These are phyloP conservation scores for Drosophila merina DNA, from an alignment of 2,888 invertebrate species.

Conservation along the genomic window DNA sequence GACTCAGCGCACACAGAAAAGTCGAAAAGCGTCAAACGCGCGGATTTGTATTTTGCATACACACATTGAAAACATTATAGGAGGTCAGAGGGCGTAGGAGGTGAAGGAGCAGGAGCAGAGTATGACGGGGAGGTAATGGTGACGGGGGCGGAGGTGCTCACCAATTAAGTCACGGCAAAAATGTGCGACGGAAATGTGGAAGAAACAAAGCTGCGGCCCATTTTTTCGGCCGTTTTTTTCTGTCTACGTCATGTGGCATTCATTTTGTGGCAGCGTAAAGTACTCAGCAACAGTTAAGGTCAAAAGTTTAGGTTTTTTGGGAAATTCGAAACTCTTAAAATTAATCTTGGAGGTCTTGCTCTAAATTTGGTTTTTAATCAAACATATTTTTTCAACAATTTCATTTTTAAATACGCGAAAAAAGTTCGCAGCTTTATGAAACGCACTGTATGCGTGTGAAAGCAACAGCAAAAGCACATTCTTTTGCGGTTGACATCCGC, in stretches of 20 bases:
- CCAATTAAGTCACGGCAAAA: conserved; percentile 76
- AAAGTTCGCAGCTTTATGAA: background rate
- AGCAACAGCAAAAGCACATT: conserved; percentile 29
- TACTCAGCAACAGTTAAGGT: conserved; percentile 5
- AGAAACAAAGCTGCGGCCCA: conserved; percentile 61
- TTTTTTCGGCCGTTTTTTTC: conserved; percentile 35
- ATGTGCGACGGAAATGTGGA: conserved; percentile 71
- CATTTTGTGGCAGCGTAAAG: conserved; percentile 53
- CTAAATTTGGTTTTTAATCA: background rate
- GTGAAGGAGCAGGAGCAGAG: background rate
- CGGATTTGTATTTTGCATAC: conserved; percentile 55
- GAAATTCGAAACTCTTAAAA: too few species aligned
- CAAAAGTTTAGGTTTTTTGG: background rate
- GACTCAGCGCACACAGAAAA: conserved; percentile 55
- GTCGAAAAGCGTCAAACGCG: conserved; percentile 73
- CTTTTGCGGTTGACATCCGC: conserved; percentile 42
- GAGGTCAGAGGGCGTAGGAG: conserved; percentile 3
- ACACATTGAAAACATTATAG: conserved; percentile 7
- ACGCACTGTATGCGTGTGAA: conserved; percentile 15
- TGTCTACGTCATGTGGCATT: conserved; percentile 72
- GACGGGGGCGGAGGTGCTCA: conserved; percentile 23
- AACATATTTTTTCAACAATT: too few species aligned
- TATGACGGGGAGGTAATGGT: background rate
- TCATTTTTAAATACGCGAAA: too few species aligned
- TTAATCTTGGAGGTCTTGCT: background rate